A percentile compares a stretch with the other conserved stretches of the same genome.
These are phyloP conservation scores for Silurus glanis DNA, from an alignment of 2,113 vertebrate genomes.

Conservation along the genomic window DNA sequence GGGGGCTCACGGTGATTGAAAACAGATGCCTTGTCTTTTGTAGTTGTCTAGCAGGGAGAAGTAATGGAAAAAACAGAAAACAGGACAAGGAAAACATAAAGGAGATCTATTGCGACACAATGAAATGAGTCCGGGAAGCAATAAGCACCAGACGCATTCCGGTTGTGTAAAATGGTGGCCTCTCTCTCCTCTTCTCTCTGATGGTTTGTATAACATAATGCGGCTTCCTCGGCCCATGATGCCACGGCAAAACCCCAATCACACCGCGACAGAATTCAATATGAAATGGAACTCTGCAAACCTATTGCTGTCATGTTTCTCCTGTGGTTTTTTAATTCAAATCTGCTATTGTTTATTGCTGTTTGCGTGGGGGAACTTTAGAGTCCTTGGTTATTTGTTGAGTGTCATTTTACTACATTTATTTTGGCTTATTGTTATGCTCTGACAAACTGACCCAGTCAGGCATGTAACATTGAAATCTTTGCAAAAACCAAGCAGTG, in stretches of 20 bases:
- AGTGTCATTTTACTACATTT: slow-evolving; percentile 1
- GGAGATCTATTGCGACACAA: slow-evolving; percentile 60
- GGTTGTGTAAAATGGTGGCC: slow-evolving; percentile 47
- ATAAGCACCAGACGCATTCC: slow-evolving; percentile 54
- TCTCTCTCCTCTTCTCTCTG: slow-evolving; percentile 35
- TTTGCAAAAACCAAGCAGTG: background rate
- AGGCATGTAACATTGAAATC: slow-evolving; percentile 23
- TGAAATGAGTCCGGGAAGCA: slow-evolving; percentile 56
- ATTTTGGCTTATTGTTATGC: slow-evolving; percentile 9
- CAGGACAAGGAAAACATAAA: slow-evolving; percentile 57
- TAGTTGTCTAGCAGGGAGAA: slow-evolving; percentile 51
- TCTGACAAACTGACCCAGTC: slow-evolving; percentile 17
- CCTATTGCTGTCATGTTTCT: slow-evolving; percentile 26
- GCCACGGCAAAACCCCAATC: slow-evolving; percentile 26
- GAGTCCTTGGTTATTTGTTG: slow-evolving; percentile 4
- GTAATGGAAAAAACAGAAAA: slow-evolving; percentile 59
- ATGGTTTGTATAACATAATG: slow-evolving; percentile 54
- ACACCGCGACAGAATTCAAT: slow-evolving; percentile 26
- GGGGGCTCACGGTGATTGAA: slow-evolving; percentile 51
- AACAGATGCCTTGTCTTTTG: slow-evolving; percentile 60
- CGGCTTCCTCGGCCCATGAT: slow-evolving; percentile 38
- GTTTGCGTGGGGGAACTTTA: slow-evolving; percentile 9
- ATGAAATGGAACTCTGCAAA: slow-evolving; percentile 41
- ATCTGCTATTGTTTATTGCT: slow-evolving; percentile 26
- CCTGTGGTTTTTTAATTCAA: slow-evolving; percentile 47